Evolutionary conservation across 2,113 vertebrate genomes (phyloP).

Genomic region (Xyliphius kryptos): DNA sequence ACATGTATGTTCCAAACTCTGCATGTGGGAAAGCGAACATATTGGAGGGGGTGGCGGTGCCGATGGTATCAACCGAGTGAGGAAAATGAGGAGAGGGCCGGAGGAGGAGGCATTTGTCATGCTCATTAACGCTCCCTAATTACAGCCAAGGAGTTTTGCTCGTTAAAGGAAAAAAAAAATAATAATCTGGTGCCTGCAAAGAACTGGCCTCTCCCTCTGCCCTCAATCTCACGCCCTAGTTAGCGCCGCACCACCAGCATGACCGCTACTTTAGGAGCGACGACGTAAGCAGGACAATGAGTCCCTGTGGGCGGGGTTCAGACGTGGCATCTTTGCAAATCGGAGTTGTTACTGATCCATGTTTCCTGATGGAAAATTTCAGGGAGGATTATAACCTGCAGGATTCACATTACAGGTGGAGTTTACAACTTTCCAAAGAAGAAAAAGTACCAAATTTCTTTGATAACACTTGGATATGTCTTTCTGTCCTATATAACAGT

Average conservation of each 20-base stretch:
- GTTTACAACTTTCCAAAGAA: too few species aligned
- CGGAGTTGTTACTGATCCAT: too few species aligned
- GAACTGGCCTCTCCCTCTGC: conserved; percentile 1
- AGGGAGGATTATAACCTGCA: too few species aligned
- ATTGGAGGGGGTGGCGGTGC: conserved; percentile 23
- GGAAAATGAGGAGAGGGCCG: conserved; percentile 24
- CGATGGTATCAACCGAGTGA: conserved; percentile 11
- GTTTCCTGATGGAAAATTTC: too few species aligned
- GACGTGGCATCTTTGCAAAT: not conserved
- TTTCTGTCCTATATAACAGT: too few species aligned
- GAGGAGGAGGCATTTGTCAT: conserved; percentile 27
- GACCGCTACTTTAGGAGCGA: not conserved
- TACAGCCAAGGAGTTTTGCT: conserved; percentile 9
- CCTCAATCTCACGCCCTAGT: too few species aligned
- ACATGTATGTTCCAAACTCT: conserved; percentile 4
- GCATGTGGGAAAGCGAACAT: conserved; percentile 15
- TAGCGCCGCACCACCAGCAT: too few species aligned
- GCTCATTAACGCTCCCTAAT: conserved; percentile 36
- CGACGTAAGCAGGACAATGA: not conserved
- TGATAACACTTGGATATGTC: too few species aligned
- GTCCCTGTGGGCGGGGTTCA: not conserved
- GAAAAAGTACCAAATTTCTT: too few species aligned
- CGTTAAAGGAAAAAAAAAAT: not conserved
- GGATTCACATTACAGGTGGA: too few species aligned
- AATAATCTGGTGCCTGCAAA: conserved; percentile 1